Percentiles rank a stretch among this genome's conserved stretches.
Conservation (phyloP, 2,888 invertebrate genomes). For the Amiota minor region DNA sequence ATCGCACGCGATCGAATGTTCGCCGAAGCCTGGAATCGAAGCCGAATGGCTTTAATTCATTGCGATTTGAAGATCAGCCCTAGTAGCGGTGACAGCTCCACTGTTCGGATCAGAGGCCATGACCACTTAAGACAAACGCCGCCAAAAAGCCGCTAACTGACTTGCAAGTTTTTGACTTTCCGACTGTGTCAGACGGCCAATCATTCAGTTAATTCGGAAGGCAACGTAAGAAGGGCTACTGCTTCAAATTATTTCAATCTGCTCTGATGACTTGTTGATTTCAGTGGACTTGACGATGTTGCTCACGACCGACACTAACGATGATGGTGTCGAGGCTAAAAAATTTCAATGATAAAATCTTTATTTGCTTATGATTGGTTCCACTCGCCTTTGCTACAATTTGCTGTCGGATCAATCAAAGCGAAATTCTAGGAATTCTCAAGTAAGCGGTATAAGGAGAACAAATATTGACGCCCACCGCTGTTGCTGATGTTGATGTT, state of each 20-base stretch:
- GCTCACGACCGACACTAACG: neutral
- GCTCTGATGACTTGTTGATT: constrained; percentile 62
- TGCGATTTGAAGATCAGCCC: constrained; percentile 43
- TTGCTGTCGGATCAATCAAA: neutral
- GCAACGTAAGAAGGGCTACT: too few species aligned
- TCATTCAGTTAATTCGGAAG: constrained; percentile 6
- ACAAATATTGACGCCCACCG: constrained; percentile 44
- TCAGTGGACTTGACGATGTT: constrained; percentile 8
- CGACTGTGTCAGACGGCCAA: constrained; percentile 10
- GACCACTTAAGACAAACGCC: constrained; percentile 33
- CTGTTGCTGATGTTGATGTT: neutral
- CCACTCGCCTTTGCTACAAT: neutral
- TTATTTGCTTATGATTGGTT: constrained; percentile 29
- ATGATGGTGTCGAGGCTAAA: constrained; percentile 42
- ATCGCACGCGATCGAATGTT: constrained; percentile 45
- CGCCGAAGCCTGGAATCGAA: neutral
- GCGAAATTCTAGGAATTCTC: constrained; percentile 7
- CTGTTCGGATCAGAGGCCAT: too few species aligned
- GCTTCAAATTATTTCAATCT: constrained; percentile 61
- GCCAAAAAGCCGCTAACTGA: constrained; percentile 42
- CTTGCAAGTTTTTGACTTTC: constrained; percentile 52
- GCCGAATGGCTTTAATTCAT: constrained; percentile 18
- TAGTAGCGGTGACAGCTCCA: constrained; percentile 42
- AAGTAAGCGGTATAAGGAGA: constrained; percentile 23
- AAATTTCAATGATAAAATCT: constrained; percentile 40